A percentile compares a stretch with the other conserved stretches of the same genome.
phyloP scores from a whole-genome alignment of 2,113 vertebrate species.

The Ictalurus furcatus region DNA sequence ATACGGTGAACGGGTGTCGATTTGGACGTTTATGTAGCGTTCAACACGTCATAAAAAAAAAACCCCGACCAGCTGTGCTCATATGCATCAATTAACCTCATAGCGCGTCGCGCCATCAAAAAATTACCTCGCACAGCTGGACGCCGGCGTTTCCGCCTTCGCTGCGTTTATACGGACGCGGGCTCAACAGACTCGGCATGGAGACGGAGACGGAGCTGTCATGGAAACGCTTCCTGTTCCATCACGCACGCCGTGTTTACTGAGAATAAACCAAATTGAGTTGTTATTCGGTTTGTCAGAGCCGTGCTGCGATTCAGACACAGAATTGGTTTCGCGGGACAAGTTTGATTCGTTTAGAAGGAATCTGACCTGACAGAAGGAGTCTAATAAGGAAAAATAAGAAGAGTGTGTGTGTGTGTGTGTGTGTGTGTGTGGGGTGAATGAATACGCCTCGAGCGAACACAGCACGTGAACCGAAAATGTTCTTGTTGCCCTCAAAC shows the following conservation, averaged over 20 bases:
- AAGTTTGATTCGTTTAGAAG: not conserved
- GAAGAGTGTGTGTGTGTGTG: not conserved
- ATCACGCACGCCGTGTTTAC: not conserved
- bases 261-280: not conserved
- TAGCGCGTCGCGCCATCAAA: constrained; percentile 72
- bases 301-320: not conserved
- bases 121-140: constrained; percentile 51
- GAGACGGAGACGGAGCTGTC: not conserved
- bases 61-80: constrained; percentile 50
- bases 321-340: not conserved
- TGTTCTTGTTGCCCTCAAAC: not conserved
- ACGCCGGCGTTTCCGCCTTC: constrained; percentile 31
- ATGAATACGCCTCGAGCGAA: not conserved
- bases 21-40: too few relatives aligned
- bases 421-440: too few relatives aligned
- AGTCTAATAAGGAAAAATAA: not conserved
- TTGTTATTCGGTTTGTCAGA: not conserved
- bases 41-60: constrained; percentile 18
- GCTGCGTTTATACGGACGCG: not conserved
- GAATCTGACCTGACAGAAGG: not conserved
- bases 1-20: not conserved
- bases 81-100: constrained; percentile 75
- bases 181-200: constrained; percentile 2
- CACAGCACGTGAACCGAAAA: not conserved
- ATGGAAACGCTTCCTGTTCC: not conserved